Evolutionary conservation across 1,140 invertebrate species (phyloP).

Genomic region (Zaprionus kolodkinae): DNA sequence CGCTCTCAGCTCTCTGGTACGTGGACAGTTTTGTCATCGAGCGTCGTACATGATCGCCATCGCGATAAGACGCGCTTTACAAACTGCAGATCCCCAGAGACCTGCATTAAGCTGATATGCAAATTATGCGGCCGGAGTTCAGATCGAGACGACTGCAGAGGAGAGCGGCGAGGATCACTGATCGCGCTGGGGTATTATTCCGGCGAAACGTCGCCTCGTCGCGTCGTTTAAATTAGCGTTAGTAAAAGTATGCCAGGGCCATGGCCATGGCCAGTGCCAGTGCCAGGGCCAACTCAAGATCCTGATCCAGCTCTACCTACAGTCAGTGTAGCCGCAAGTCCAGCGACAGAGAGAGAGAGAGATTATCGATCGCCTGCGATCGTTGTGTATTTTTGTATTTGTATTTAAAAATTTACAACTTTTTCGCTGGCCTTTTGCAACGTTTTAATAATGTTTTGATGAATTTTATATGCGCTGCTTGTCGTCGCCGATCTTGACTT

Average conservation of each 20-base stretch:
- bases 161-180: neutral
- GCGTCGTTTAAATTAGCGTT: slow-evolving; percentile 74
- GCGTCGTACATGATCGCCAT: slow-evolving; percentile 65
- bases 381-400: slow-evolving; percentile 54
- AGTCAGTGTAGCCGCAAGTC: neutral
- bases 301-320: neutral
- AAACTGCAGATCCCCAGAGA: slow-evolving; percentile 46
- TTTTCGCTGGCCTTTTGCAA: slow-evolving; percentile 48
- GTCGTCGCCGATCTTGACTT: slow-evolving; percentile 66
- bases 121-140: slow-evolving; percentile 65
- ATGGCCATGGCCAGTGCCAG: slow-evolving; percentile 1
- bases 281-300: neutral
- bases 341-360: slow-evolving; percentile 4
- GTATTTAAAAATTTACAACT: slow-evolving; percentile 81
- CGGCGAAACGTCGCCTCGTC: slow-evolving; percentile 56
- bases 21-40: slow-evolving; percentile 68
- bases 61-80: slow-evolving; percentile 71
- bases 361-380: slow-evolving; percentile 62
- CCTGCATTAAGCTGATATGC: slow-evolving; percentile 82
- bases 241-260: slow-evolving; percentile 69
- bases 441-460: slow-evolving; percentile 81
- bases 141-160: neutral
- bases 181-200: slow-evolving; percentile 53
- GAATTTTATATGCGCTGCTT: slow-evolving; percentile 80
- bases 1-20: slow-evolving; percentile 4